Conservation (phyloP, 2,113 vertebrate species). For the Eurypyga helias region DNA sequence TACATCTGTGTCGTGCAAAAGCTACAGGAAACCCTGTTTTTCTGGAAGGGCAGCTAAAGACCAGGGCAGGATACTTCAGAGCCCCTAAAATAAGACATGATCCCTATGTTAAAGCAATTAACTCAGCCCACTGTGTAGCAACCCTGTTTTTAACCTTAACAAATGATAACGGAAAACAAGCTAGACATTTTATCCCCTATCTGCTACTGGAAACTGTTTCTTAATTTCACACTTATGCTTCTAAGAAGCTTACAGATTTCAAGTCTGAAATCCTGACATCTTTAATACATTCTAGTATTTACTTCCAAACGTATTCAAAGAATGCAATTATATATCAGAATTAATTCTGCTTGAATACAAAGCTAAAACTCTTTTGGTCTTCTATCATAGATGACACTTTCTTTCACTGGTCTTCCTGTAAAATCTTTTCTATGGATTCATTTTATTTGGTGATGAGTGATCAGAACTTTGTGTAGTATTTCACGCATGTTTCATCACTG, state of each 20-base stretch:
- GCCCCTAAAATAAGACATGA: not conserved
- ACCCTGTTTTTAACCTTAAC: not conserved
- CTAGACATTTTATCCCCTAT: not conserved
- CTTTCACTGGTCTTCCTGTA: not conserved
- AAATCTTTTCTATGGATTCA: not conserved
- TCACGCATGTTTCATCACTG: not conserved
- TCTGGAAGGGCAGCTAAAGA: not conserved
- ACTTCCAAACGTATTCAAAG: not conserved
- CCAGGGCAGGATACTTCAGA: not conserved
- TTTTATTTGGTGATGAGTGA: not conserved
- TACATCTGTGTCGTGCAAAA: not conserved
- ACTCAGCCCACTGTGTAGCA: not conserved
- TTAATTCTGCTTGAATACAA: constrained; percentile 1
- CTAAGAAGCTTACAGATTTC: not conserved
- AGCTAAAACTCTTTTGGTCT: not conserved
- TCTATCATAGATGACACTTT: not conserved
- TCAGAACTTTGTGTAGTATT: not conserved
- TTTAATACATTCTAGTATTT: not conserved
- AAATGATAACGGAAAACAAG: not conserved
- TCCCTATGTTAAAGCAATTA: not conserved
- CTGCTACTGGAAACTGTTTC: not conserved
- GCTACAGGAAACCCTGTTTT: not conserved
- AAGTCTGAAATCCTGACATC: not conserved
- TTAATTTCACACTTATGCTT: not conserved
- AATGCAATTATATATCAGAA: not conserved